These are phyloP conservation scores for Yponomeuta evonymella DNA, from an alignment of 2,888 invertebrate species.

Conservation along the genomic window DNA sequence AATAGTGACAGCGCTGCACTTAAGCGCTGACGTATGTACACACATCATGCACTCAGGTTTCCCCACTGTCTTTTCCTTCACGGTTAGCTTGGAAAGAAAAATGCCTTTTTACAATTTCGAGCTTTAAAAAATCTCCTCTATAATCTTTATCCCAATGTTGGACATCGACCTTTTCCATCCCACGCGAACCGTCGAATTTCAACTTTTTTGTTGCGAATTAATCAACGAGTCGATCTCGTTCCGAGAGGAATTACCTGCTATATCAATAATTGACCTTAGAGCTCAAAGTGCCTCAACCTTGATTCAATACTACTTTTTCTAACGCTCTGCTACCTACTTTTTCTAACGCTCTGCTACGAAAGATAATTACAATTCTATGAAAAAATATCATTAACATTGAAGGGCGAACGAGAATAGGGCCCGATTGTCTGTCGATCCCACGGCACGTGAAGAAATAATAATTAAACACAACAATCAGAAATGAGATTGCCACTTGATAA, in stretches of 20 bases:
- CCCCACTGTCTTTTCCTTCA: too few species aligned
- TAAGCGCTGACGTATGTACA: too few species aligned
- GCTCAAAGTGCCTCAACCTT: background rate
- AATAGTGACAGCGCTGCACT: too few species aligned
- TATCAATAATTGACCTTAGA: background rate
- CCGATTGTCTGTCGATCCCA: slow-evolving; percentile 1
- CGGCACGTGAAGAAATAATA: slow-evolving; percentile 8
- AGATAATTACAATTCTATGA: slow-evolving; percentile 2
- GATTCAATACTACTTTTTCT: background rate
- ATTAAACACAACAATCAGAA: slow-evolving; percentile 1
- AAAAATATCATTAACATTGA: slow-evolving; percentile 2
- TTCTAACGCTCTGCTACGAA: background rate
- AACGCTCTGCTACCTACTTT: background rate
- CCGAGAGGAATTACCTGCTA: background rate
- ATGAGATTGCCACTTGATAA: slow-evolving; percentile 7
- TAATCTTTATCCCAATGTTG: too few species aligned
- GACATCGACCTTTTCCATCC: too few species aligned
- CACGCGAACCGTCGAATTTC: too few species aligned
- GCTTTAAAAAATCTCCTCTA: too few species aligned
- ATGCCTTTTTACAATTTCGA: too few species aligned
- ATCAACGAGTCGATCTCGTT: background rate
- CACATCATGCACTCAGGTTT: too few species aligned
- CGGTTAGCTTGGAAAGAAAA: too few species aligned
- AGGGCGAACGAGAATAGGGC: background rate
- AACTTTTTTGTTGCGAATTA: background rate